Evolutionary conservation across 2,888 invertebrate species (phyloP).

Genomic region (Thalpophila matura): DNA sequence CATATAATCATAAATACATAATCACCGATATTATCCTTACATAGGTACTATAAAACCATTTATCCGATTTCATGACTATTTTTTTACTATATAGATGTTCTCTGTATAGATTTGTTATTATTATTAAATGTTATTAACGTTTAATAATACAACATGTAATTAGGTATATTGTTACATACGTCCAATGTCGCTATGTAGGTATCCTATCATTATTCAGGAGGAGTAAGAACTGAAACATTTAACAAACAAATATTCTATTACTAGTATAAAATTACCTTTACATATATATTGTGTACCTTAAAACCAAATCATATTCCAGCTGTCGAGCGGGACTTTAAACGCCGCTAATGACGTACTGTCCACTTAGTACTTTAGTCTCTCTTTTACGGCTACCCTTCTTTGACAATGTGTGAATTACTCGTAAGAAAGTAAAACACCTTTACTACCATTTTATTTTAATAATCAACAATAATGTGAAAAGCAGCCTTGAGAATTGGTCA

Average conservation of each 20-base stretch:
- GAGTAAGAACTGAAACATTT: not conserved
- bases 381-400: conserved; percentile 12
- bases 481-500: no score
- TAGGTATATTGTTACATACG: no score
- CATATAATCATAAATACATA: not conserved
- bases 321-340: conserved; percentile 24
- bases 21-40: conserved; percentile 5
- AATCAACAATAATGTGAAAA: no score
- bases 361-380: conserved; percentile 9
- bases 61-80: no score
- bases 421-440: conserved; percentile 12
- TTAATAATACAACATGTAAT: no score
- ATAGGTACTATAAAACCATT: no score
- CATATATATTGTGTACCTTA: conserved; percentile 20
- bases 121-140: no score
- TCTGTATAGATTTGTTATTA: no score
- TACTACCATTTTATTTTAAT: no score
- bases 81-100: no score
- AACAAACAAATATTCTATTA: not conserved
- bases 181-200: no score
- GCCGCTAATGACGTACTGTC: conserved; percentile 31
- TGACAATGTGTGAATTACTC: conserved; percentile 8
- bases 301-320: conserved; percentile 34
- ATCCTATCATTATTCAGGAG: not conserved
- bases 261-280: conserved; percentile 18